These are phyloP conservation scores for Pediacus dermestoides DNA, from an alignment of 2,888 invertebrate species.

Conservation along the genomic window DNA sequence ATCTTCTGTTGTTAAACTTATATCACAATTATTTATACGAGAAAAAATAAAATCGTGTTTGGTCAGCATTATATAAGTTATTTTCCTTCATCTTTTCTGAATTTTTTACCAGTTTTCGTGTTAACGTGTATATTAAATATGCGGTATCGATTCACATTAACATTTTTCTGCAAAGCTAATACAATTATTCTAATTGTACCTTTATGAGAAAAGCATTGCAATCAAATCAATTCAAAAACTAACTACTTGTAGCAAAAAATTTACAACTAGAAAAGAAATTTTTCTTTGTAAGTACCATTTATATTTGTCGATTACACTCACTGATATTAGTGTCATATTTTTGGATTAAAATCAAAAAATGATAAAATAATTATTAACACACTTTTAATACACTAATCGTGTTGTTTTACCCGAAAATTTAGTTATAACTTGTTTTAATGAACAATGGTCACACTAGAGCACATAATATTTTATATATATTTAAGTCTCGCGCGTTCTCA, in stretches of 20 bases:
- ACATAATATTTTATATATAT: too few relatives aligned
- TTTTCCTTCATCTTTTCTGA: too few relatives aligned
- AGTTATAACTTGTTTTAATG: too few relatives aligned
- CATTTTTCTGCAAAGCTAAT: constrained; percentile 16
- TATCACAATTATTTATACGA: too few relatives aligned
- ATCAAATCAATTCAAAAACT: neutral
- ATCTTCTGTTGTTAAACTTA: too few relatives aligned
- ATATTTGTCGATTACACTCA: constrained; percentile 38
- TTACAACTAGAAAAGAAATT: constrained; percentile 5
- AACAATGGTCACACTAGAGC: too few relatives aligned
- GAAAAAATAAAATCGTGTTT: too few relatives aligned
- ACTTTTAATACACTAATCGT: too few relatives aligned
- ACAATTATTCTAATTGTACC: constrained; percentile 8
- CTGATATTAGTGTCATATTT: constrained; percentile 36
- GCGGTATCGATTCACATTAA: constrained; percentile 15
- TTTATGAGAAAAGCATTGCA: constrained; percentile 7
- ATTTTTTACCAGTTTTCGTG: constrained; percentile 15
- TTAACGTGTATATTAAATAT: constrained; percentile 16
- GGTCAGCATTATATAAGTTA: too few relatives aligned
- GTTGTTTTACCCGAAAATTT: too few relatives aligned
- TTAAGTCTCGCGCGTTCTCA: constrained; percentile 17
- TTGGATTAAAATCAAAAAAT: constrained; percentile 10
- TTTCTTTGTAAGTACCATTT: constrained; percentile 33
- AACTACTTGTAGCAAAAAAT: constrained; percentile 4
- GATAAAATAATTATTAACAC: too few relatives aligned